Conservation (phyloP, 2,888 invertebrate species). For the Drosophila colorata region DNA sequence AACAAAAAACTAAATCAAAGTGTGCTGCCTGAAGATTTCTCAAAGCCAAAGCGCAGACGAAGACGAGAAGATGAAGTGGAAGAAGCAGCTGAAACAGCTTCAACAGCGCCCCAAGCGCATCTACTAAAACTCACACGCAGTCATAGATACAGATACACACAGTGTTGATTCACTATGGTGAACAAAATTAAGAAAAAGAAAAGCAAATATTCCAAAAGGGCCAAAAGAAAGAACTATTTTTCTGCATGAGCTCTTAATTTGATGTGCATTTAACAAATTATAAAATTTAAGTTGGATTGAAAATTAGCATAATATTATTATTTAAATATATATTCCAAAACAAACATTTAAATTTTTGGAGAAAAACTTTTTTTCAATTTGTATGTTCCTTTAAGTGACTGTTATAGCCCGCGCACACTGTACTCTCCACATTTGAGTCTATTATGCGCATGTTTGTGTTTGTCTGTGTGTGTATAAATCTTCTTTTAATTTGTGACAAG, state of each 20-base stretch:
- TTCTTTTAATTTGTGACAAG: slow-evolving; percentile 86
- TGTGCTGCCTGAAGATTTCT: slow-evolving; percentile 68
- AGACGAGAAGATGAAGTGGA: slow-evolving; percentile 37
- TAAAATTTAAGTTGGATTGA: no score
- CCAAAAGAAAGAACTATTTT: no score
- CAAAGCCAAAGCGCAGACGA: slow-evolving; percentile 41
- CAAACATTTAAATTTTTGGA: no score
- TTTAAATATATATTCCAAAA: no score
- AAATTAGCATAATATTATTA: no score
- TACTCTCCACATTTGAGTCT: slow-evolving; percentile 27
- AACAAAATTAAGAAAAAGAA: background rate
- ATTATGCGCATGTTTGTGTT: slow-evolving; percentile 24
- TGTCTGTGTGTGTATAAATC: slow-evolving; percentile 74
- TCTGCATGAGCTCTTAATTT: no score
- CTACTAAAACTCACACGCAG: slow-evolving; percentile 58
- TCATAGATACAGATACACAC: slow-evolving; percentile 34
- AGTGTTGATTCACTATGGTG: slow-evolving; percentile 25
- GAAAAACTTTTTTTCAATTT: no score
- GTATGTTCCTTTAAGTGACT: background rate
- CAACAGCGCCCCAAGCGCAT: slow-evolving; percentile 52
- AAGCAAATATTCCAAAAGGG: no score
- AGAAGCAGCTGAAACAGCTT: slow-evolving; percentile 32
- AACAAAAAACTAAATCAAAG: slow-evolving; percentile 65
- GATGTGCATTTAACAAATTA: no score
- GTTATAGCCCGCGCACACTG: slow-evolving; percentile 42